Conservation (phyloP, 2,888 invertebrate species). For the Agrotis clavis region DNA sequence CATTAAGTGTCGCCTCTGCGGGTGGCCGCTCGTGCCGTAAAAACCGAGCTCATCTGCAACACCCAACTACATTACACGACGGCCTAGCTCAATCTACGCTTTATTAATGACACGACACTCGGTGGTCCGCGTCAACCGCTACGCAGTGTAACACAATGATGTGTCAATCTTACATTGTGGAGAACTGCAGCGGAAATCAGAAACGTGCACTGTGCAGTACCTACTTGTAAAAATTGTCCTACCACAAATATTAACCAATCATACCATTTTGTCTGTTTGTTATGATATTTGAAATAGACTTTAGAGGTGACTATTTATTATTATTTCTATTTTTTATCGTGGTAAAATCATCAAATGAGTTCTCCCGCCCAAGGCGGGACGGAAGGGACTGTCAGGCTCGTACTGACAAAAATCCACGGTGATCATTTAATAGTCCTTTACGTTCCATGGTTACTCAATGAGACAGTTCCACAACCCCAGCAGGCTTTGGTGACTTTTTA, state of each 20-base stretch:
- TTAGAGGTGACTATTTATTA: too few relatives aligned
- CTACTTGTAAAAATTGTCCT: neutral
- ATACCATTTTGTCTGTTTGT: too few relatives aligned
- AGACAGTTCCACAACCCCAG: too few relatives aligned
- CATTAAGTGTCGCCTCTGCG: slow-evolving; percentile 83
- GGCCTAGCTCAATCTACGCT: slow-evolving; percentile 85
- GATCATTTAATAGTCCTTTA: too few relatives aligned
- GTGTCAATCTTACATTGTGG: slow-evolving; percentile 58
- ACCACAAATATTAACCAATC: neutral
- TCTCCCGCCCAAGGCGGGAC: too few relatives aligned
- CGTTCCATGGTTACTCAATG: too few relatives aligned
- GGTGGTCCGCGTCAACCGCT: slow-evolving; percentile 74
- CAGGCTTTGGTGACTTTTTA: too few relatives aligned
- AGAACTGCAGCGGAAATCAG: slow-evolving; percentile 1
- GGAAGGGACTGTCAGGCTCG: too few relatives aligned
- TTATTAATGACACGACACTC: slow-evolving; percentile 84
- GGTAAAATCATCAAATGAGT: too few relatives aligned
- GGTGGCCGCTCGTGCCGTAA: slow-evolving; percentile 90
- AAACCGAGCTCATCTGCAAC: slow-evolving; percentile 88
- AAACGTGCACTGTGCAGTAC: neutral
- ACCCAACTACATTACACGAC: slow-evolving; percentile 84
- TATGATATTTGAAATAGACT: too few relatives aligned
- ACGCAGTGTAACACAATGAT: slow-evolving; percentile 69
- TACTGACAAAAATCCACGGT: too few relatives aligned
- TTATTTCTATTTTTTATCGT: too few relatives aligned